Base-by-base conservation (phyloP, 2,888 invertebrate species). In the Adelognathus sp. region DNA sequence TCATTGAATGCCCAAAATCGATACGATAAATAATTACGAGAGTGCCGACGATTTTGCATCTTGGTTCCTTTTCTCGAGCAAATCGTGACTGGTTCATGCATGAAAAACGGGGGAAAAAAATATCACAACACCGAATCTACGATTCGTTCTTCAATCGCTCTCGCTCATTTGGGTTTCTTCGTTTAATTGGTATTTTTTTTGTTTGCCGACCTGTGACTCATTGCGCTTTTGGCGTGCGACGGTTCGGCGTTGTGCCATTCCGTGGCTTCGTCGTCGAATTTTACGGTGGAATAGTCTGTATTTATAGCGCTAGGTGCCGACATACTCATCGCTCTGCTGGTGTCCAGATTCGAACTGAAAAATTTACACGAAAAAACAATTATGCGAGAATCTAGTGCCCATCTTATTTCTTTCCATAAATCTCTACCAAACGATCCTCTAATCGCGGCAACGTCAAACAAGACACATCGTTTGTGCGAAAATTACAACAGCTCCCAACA, bases 231-330 rank as follows among this genome's bases (percentile, higher is more conserved):
- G 0, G 87, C 84, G 56, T 92, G 92, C 63, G 81, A 89, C 80
- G 85, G 88, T 81, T 84, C 90, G 50, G 82, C 87, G 83, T 86
- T 90, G 82, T 86, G 88, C 89, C 84, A 90, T 81, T 87, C 91
- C 0, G 93, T 93, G 72, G 93, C 92, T 86, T 93, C 93, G 85
- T 93, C 93, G 79, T 93, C 95, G 86, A 96, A 96, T 90, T 95
- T 96, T 1, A 96, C 95, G 0, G 95, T 94, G 1, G 93, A 92
- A 86, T 94, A 94, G 61, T 96, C 96, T 81, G 96, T 91, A 88
- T 96, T 96, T 86, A 97, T 97, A 58, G 97, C 97, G 72, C 97
- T 96, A 0, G 97, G 97, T 0, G 97, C 97, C 0, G 97, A 97
- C 92, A 95, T 95, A 83, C 97, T 97, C 88, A 97, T 92, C 1